These are phyloP conservation scores for Ceuthmochares aereus DNA, from an alignment of 2,113 vertebrate species.

Conservation along the genomic window DNA sequence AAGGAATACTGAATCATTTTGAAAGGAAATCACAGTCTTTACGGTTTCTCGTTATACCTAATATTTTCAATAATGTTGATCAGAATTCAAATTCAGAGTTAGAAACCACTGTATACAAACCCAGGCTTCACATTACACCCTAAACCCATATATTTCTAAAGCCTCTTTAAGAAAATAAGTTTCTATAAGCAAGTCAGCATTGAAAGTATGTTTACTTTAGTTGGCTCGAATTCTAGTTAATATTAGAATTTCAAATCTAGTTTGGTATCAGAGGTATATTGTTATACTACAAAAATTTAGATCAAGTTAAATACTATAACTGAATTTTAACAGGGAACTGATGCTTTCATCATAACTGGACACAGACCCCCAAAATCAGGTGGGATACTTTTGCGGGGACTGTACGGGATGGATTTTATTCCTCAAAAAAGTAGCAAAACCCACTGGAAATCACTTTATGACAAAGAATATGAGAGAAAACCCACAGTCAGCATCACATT, in stretches of 20 bases:
- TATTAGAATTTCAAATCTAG: not conserved
- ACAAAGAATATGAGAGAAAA: not conserved
- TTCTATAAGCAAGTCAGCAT: not conserved
- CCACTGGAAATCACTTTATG: not conserved
- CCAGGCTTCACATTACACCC: not conserved
- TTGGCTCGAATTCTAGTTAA: not conserved
- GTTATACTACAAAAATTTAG: not conserved
- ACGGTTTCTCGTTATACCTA: not conserved
- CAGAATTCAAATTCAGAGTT: not conserved
- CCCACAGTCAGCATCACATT: not conserved
- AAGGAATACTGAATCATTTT: not conserved
- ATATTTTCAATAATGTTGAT: not conserved
- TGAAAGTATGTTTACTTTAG: not conserved
- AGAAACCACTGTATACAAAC: not conserved
- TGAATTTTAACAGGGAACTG: not conserved
- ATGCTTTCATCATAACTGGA: not conserved
- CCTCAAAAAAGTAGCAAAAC: not conserved
- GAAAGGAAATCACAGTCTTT: not conserved
- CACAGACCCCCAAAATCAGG: not conserved
- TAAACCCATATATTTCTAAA: not conserved
- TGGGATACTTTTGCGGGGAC: no score
- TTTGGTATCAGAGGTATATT: not conserved
- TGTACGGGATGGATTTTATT: not conserved
- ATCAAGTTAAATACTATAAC: not conserved
- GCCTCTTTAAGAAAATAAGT: not conserved